A percentile compares a stretch with the other conserved stretches of the same genome.
phyloP scores from a whole-genome alignment of 2,888 invertebrate genomes.

The Oasisia sp. region DNA sequence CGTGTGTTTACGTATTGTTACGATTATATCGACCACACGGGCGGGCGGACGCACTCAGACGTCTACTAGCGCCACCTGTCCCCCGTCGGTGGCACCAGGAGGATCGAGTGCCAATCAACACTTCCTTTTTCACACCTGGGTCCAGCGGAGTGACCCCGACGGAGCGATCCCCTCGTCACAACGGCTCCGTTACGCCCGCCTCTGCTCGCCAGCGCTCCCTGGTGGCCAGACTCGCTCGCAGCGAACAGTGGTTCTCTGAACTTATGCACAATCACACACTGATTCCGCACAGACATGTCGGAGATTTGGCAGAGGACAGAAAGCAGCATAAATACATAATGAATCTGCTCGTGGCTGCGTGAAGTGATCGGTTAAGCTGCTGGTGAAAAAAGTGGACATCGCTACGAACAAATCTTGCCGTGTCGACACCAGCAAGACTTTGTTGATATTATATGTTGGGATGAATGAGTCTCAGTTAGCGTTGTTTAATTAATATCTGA shows the following conservation, averaged over 20 bases:
- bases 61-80: not conserved
- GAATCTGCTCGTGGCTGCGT: not conserved
- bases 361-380: not conserved
- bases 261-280: not conserved
- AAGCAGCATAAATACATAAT: conserved; percentile 12
- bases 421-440: not conserved
- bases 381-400: not conserved
- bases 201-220: not conserved
- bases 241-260: not conserved
- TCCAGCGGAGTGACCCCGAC: not conserved
- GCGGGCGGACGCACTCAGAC: not conserved
- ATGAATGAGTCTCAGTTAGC: no score
- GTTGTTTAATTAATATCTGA: no score
- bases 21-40: no score
- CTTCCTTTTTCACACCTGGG: not conserved
- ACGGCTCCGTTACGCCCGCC: not conserved
- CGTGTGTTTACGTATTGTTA: no score
- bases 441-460: not conserved
- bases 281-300: not conserved
- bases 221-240: not conserved
- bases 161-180: not conserved
- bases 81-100: not conserved
- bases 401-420: not conserved
- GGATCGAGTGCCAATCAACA: not conserved
- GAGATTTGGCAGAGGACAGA: not conserved